These are phyloP conservation scores for Tetragnatha montana DNA, from an alignment of 2,888 invertebrate genomes.

Conservation along the genomic window DNA sequence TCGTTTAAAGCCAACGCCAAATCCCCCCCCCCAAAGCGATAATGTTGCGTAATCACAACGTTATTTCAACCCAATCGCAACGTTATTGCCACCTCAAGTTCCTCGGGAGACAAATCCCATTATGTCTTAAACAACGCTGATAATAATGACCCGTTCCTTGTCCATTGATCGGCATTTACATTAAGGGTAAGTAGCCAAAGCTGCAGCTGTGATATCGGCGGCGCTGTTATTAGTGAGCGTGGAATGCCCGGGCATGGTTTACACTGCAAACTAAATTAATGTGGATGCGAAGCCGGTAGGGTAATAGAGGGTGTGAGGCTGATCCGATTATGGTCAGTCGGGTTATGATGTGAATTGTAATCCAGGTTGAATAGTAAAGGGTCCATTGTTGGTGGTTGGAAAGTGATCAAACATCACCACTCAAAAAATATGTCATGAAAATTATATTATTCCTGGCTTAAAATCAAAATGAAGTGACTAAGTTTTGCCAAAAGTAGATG, in stretches of 20 bases:
- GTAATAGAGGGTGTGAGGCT: background rate
- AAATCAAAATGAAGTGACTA: no score
- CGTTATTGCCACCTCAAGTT: background rate
- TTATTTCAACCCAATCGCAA: background rate
- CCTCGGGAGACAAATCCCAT: background rate
- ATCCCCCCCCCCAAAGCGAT: no score
- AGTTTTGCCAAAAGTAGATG: no score
- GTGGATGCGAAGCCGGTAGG: background rate
- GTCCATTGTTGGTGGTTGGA: no score
- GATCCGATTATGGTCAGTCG: background rate
- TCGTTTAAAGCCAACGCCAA: no score
- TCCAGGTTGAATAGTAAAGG: no score
- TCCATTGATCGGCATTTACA: background rate
- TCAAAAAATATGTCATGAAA: no score
- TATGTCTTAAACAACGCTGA: background rate
- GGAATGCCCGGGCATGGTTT: background rate
- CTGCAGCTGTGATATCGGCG: background rate
- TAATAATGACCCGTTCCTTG: background rate
- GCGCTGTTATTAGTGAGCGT: background rate
- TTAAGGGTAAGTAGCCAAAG: background rate
- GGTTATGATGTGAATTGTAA: background rate
- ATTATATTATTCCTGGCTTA: no score
- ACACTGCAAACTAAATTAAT: background rate
- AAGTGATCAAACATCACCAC: no score
- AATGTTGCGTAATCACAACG: no score